Evolutionary conservation across 2,797 vertebrate genomes (phyloP).

Genomic region (Myoxocephalus aenaeus): DNA sequence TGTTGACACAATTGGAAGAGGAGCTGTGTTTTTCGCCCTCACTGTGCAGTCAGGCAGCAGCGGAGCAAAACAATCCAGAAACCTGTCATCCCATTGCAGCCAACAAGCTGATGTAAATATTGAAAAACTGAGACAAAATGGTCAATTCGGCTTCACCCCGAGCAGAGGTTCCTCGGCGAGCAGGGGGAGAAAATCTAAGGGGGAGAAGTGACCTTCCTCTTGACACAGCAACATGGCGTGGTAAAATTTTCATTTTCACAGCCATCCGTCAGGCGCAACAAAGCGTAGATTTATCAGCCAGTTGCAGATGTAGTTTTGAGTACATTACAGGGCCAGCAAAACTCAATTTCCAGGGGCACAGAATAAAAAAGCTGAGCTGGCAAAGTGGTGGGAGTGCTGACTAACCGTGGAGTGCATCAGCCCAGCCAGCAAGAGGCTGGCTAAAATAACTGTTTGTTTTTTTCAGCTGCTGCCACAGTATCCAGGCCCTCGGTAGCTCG

Average conservation of each 20-base stretch:
- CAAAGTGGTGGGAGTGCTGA: conserved; percentile 74
- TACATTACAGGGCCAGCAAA: conserved; percentile 77
- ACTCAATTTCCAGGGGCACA: conserved; percentile 76
- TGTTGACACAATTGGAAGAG: conserved; percentile 48
- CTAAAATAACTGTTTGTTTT: conserved; percentile 75
- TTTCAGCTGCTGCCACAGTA: conserved; percentile 54
- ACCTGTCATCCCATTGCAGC: conserved; percentile 41
- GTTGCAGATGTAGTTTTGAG: conserved; percentile 80
- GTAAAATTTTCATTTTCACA: conserved; percentile 74
- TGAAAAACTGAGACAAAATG: conserved; percentile 40
- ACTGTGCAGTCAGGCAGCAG: conserved; percentile 12
- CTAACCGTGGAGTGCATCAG: conserved; percentile 70
- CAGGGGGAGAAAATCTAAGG: conserved; percentile 33
- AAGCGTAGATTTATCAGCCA: conserved; percentile 81
- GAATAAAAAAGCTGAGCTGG: conserved; percentile 81
- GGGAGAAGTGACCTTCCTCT: conserved; percentile 59
- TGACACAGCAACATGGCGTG: conserved; percentile 66
- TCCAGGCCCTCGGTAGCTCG: conserved; percentile 46
- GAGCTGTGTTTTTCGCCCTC: conserved; percentile 30
- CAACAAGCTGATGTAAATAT: conserved; percentile 47
- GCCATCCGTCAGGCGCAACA: conserved; percentile 73
- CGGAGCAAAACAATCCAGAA: conserved; percentile 47
- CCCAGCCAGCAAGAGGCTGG: conserved; percentile 52
- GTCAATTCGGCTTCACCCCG: conserved; percentile 33
- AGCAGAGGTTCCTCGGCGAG: conserved; percentile 31